These are phyloP conservation scores for Temnothorax ravouxi DNA, from an alignment of 2,888 invertebrate genomes.

Conservation along the genomic window DNA sequence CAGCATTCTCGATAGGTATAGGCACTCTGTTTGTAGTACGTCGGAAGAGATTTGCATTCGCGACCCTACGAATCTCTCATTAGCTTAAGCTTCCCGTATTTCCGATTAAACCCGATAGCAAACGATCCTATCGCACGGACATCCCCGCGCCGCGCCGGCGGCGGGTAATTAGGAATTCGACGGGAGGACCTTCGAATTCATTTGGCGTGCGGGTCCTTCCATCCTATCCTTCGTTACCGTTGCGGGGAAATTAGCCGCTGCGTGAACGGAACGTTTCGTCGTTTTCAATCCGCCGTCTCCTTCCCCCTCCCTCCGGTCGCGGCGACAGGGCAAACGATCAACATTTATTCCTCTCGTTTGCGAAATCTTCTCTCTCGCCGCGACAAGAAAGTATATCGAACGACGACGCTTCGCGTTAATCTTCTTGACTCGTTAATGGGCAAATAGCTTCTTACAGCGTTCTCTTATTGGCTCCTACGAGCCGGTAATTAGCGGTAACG, in stretches of 20 bases:
- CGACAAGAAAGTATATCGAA: constrained; percentile 11
- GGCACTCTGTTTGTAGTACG: constrained; percentile 38
- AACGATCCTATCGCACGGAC: constrained; percentile 65
- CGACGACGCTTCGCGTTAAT: constrained; percentile 27
- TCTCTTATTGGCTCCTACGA: constrained; percentile 30
- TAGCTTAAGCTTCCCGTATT: constrained; percentile 81
- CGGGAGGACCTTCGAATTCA: constrained; percentile 85
- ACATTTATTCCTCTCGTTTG: constrained; percentile 29
- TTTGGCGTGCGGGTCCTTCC: constrained; percentile 76
- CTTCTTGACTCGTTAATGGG: constrained; percentile 36
- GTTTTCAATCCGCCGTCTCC: constrained; percentile 43
- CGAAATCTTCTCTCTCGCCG: not conserved
- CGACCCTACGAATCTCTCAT: constrained; percentile 76
- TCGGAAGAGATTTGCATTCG: constrained; percentile 67
- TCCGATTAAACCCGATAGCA: constrained; percentile 73
- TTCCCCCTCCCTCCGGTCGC: not conserved
- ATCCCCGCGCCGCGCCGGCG: constrained; percentile 70
- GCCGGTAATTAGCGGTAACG: constrained; percentile 53
- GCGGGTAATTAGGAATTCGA: constrained; percentile 81
- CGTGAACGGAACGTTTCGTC: constrained; percentile 44
- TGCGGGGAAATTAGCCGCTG: constrained; percentile 54
- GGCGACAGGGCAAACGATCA: constrained; percentile 14
- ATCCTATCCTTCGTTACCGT: constrained; percentile 65
- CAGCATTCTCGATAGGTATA: constrained; percentile 14
- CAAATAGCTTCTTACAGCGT: constrained; percentile 37